Conservation (phyloP, 2,888 invertebrate species). For the Caradrina clavipalpis region DNA sequence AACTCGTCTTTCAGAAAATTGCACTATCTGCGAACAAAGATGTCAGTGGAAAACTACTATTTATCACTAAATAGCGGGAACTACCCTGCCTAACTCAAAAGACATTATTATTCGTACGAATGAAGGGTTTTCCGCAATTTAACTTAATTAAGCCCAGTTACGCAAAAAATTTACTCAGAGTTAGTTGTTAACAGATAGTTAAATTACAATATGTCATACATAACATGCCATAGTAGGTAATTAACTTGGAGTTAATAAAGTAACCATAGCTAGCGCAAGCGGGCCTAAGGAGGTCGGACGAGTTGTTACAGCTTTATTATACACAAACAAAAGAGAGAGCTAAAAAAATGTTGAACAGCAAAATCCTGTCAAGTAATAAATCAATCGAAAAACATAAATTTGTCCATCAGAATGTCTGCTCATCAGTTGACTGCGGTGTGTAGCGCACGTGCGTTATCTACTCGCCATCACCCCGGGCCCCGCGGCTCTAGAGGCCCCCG, state of each 20-base stretch:
- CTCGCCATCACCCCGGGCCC: slow-evolving; percentile 52
- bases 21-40: too few species aligned
- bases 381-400: slow-evolving; percentile 46
- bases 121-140: neutral
- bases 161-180: too few species aligned
- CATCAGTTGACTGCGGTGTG: slow-evolving; percentile 53
- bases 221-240: too few species aligned
- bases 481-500: slow-evolving; percentile 54
- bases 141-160: too few species aligned
- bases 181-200: too few species aligned
- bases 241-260: too few species aligned
- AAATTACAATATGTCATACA: too few species aligned
- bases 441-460: slow-evolving; percentile 70
- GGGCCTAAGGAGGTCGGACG: too few species aligned
- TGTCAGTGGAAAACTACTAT: neutral
- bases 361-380: slow-evolving; percentile 40
- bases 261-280: too few species aligned
- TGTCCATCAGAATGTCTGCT: slow-evolving; percentile 38
- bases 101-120: neutral
- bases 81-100: neutral
- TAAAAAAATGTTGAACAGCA: neutral
- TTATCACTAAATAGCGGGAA: neutral
- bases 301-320: neutral
- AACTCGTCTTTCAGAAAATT: neutral
- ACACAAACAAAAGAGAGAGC: neutral